A percentile compares a stretch with the other conserved stretches of the same genome.
Conservation (phyloP, 2,797 vertebrate genomes). For the Cirrhinus mrigala region DNA sequence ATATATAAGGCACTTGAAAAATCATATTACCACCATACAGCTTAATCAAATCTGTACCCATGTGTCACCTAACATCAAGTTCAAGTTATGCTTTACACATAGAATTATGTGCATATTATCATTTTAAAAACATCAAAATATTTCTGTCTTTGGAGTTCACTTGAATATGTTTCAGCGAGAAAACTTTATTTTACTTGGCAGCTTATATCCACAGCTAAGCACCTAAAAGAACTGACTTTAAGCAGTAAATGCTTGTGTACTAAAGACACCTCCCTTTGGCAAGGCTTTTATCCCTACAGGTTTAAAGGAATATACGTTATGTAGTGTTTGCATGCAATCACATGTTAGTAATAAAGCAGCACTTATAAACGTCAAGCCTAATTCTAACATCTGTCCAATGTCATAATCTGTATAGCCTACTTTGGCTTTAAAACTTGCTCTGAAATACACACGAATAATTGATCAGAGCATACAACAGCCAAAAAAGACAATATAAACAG, state of each 20-base stretch:
- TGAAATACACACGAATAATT: background rate
- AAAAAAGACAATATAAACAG: background rate
- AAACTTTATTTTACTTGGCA: background rate
- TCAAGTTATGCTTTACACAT: background rate
- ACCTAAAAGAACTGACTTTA: background rate
- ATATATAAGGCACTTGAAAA: conserved; percentile 1
- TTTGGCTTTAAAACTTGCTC: too few relatives aligned
- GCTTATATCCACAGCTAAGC: background rate
- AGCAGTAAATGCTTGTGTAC: background rate
- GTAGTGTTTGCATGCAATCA: conserved; percentile 3
- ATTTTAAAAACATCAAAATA: background rate
- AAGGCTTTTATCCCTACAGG: background rate
- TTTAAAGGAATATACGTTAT: background rate
- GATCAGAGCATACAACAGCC: background rate
- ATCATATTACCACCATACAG: background rate
- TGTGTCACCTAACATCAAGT: background rate
- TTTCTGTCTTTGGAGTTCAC: conserved; percentile 3
- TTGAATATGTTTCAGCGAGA: background rate
- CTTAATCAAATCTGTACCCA: conserved; percentile 1
- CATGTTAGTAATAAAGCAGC: background rate
- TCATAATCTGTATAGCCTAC: conserved; percentile 1
- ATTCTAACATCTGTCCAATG: background rate
- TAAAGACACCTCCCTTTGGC: conserved; percentile 9
- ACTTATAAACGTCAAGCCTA: background rate
- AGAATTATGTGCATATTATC: background rate